phyloP scores from a whole-genome alignment of 2,888 invertebrate species.

The Drosophila maculinotata region DNA sequence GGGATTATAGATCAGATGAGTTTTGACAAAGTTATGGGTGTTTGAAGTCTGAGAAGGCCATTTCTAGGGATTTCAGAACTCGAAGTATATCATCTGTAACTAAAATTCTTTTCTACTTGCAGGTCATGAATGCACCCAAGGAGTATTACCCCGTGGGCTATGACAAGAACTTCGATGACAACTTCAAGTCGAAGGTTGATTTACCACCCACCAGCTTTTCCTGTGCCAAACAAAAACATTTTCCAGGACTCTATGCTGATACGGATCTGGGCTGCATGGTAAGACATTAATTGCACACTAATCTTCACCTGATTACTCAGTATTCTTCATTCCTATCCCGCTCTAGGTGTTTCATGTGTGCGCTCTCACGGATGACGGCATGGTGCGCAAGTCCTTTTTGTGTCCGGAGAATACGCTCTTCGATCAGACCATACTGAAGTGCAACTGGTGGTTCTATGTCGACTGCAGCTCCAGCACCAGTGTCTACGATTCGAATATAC shows the following conservation, averaged over 20 bases:
- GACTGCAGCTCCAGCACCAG: conserved; percentile 93
- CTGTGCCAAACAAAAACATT: conserved; percentile 95
- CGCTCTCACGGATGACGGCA: conserved; percentile 94
- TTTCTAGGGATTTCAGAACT: too few relatives aligned
- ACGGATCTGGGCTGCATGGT: conserved; percentile 96
- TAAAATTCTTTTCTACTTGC: neutral
- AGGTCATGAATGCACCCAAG: conserved; percentile 95
- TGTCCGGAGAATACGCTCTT: conserved; percentile 96
- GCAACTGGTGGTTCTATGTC: conserved; percentile 98
- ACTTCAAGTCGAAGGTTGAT: conserved; percentile 93
- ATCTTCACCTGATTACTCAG: too few relatives aligned
- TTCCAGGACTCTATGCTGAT: conserved; percentile 95
- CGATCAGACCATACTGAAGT: conserved; percentile 95
- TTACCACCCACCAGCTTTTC: conserved; percentile 93
- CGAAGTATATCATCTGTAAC: too few relatives aligned
- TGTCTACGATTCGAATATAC: conserved; percentile 95
- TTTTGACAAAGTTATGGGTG: too few relatives aligned
- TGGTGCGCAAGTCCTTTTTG: conserved; percentile 95
- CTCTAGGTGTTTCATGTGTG: conserved; percentile 95
- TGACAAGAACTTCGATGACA: conserved; percentile 95
- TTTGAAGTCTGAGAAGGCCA: too few relatives aligned
- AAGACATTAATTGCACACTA: conserved; percentile 57
- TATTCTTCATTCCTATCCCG: neutral
- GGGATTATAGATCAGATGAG: too few relatives aligned
- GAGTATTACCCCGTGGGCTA: conserved; percentile 95